Evolutionary conservation across 2,113 vertebrate species (phyloP).

Genomic region (Trematomus loennbergii): DNA sequence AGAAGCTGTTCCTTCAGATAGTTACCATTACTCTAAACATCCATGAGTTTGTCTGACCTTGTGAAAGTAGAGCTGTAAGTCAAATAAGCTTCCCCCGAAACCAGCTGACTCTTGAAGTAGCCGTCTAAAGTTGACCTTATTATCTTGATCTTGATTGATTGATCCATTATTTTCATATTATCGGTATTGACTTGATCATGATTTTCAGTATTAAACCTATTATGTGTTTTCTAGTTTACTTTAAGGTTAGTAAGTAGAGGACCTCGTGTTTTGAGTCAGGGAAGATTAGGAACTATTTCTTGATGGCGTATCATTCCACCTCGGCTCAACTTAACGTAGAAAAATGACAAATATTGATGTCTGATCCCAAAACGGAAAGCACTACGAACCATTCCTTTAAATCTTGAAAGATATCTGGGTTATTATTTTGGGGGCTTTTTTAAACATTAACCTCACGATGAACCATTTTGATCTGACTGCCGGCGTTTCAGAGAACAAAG

Average conservation of each 20-base stretch:
- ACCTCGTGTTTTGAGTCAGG: background rate
- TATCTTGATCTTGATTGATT: background rate
- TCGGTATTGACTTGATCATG: background rate
- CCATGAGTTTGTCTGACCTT: background rate
- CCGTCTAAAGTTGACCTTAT: background rate
- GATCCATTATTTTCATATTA: background rate
- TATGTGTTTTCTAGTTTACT: background rate
- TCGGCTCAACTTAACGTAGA: background rate
- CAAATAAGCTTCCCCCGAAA: background rate
- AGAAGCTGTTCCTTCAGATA: background rate
- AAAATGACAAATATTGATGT: background rate
- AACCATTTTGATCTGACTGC: background rate
- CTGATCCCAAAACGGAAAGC: background rate
- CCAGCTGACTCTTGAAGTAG: background rate
- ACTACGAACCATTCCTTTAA: background rate
- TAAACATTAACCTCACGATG: background rate
- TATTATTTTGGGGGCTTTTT: background rate
- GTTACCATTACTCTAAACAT: background rate
- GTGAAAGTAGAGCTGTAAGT: background rate
- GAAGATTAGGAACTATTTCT: background rate
- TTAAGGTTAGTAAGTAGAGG: background rate
- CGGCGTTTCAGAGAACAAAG: background rate
- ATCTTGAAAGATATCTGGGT: background rate
- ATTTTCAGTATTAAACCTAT: constrained; percentile 24
- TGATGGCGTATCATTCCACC: background rate